Evolutionary conservation across 2,888 invertebrate genomes (phyloP).

Genomic region (Hemicrepidius hirtus): DNA sequence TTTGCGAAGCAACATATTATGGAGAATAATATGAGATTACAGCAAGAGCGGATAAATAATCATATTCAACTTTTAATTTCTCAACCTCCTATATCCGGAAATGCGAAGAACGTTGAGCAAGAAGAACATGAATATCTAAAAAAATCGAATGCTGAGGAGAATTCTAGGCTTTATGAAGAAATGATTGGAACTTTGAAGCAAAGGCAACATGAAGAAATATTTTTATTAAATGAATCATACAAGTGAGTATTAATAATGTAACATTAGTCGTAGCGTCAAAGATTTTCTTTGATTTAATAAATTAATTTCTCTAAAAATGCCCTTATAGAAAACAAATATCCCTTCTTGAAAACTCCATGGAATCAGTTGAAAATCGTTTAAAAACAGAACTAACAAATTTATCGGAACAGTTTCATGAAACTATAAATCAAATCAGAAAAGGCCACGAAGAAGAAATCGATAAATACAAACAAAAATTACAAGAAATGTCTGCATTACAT

Average conservation of each 20-base stretch:
- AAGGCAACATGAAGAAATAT: constrained; percentile 78
- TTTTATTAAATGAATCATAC: constrained; percentile 78
- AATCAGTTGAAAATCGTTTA: constrained; percentile 76
- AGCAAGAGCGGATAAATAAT: constrained; percentile 78
- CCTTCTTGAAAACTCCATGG: constrained; percentile 75
- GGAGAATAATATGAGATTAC: constrained; percentile 76
- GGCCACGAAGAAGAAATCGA: constrained; percentile 64
- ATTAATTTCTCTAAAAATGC: no score
- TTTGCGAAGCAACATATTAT: constrained; percentile 75
- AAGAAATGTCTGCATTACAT: constrained; percentile 63
- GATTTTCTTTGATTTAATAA: no score
- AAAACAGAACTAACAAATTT: constrained; percentile 76
- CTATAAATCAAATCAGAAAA: constrained; percentile 67
- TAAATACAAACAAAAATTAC: constrained; percentile 66
- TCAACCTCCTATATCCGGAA: constrained; percentile 57
- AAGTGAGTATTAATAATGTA: constrained; percentile 70
- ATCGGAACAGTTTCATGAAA: constrained; percentile 73
- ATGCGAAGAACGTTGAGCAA: constrained; percentile 56
- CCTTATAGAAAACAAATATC: constrained; percentile 75
- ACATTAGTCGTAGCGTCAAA: no score
- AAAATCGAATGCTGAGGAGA: constrained; percentile 59
- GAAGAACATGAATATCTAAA: constrained; percentile 68
- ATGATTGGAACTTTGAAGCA: constrained; percentile 75
- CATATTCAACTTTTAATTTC: constrained; percentile 75
- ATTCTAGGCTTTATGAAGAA: constrained; percentile 63